These are phyloP conservation scores for Hemiscyllium ocellatum DNA, from an alignment of 2,113 vertebrate species.

Conservation along the genomic window DNA sequence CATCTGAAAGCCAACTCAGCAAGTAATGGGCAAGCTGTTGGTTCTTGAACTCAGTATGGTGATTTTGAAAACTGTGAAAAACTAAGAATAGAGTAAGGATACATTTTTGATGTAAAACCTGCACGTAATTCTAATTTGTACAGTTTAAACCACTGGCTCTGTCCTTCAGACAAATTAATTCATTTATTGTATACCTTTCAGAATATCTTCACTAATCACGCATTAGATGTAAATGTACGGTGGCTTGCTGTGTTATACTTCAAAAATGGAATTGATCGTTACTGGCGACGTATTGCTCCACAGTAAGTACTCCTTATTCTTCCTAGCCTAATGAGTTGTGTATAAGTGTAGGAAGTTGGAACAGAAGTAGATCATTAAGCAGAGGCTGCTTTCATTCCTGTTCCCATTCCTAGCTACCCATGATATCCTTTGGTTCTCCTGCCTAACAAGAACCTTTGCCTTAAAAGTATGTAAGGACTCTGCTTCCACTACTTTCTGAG, in stretches of 20 bases:
- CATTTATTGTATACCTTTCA: slow-evolving; percentile 47
- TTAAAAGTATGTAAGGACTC: no score
- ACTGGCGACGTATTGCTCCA: slow-evolving; percentile 90
- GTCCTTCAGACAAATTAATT: background rate
- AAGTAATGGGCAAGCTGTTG: background rate
- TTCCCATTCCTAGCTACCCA: no score
- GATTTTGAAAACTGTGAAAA: background rate
- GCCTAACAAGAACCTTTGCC: no score
- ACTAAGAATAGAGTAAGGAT: background rate
- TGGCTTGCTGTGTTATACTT: slow-evolving; percentile 97
- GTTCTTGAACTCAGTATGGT: background rate
- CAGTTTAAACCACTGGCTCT: background rate
- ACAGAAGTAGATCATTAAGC: no score
- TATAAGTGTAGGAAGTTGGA: no score
- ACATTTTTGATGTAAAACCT: background rate
- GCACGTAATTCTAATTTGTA: background rate
- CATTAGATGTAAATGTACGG: slow-evolving; percentile 87
- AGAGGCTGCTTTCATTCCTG: no score
- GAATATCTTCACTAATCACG: slow-evolving; percentile 95
- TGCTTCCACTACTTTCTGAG: no score
- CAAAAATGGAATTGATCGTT: slow-evolving; percentile 96
- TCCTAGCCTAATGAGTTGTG: no score
- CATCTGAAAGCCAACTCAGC: background rate
- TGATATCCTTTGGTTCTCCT: no score
- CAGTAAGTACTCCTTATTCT: slow-evolving; percentile 67